Percentiles rank a stretch among this genome's conserved stretches.
These are phyloP conservation scores for Aphelenchoides besseyi DNA, from an alignment of 1,140 invertebrate species.

Conservation along the genomic window DNA sequence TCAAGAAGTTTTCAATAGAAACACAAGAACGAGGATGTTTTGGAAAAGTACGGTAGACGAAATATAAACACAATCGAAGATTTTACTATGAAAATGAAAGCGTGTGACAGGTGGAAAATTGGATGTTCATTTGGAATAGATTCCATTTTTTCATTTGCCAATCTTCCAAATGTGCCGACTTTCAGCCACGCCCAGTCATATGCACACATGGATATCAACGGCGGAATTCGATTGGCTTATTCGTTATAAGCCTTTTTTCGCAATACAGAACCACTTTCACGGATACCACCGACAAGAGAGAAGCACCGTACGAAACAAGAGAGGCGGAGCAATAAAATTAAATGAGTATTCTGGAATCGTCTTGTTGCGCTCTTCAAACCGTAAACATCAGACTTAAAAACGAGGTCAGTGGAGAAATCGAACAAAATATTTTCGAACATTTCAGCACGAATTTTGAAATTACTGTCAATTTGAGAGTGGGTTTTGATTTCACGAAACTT, in stretches of 20 bases:
- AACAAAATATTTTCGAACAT: too few relatives aligned
- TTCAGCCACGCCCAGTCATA: not conserved
- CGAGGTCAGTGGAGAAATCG: too few relatives aligned
- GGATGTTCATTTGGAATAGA: slow-evolving; percentile 6
- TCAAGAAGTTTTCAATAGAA: not conserved
- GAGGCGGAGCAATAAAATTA: too few relatives aligned
- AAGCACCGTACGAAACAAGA: not conserved
- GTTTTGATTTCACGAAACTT: too few relatives aligned
- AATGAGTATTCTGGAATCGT: too few relatives aligned
- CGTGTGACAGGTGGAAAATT: slow-evolving; percentile 2
- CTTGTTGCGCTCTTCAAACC: too few relatives aligned
- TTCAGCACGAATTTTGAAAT: too few relatives aligned
- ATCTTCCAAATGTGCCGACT: not conserved
- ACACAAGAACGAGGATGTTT: not conserved
- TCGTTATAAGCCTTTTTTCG: not conserved
- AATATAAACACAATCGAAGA: not conserved
- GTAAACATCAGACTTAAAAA: too few relatives aligned
- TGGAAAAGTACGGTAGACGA: too few relatives aligned
- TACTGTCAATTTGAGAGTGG: too few relatives aligned
- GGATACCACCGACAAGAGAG: not conserved
- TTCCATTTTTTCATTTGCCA: not conserved
- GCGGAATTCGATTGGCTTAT: slow-evolving; percentile 1
- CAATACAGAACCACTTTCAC: slow-evolving; percentile 3
- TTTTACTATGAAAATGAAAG: not conserved
- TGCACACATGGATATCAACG: not conserved